Evolutionary conservation across 2,113 vertebrate species (phyloP).

Genomic region (Egretta garzetta): DNA sequence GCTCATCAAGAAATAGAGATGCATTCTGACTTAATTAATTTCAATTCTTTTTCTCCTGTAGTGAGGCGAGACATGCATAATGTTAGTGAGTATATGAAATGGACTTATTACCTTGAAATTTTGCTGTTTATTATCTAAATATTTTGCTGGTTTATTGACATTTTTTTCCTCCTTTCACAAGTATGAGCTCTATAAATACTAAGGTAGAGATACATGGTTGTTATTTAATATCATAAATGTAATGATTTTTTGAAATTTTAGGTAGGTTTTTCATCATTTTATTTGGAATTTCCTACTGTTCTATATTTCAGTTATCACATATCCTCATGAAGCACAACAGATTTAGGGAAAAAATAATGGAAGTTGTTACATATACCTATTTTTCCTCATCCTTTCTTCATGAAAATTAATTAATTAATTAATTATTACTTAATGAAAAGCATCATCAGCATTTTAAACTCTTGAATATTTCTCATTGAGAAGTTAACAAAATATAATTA

Average conservation of each 20-base stretch:
- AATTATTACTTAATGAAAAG: not conserved
- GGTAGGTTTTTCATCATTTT: not conserved
- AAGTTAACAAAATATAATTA: not conserved
- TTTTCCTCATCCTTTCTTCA: not conserved
- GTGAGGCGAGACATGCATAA: not conserved
- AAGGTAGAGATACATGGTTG: not conserved
- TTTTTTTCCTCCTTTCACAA: not conserved
- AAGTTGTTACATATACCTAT: not conserved
- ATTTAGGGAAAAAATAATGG: not conserved
- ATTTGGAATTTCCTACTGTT: not conserved
- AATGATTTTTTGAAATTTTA: not conserved
- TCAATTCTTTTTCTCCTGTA: not conserved
- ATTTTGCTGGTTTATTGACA: not conserved
- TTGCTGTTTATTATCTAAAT: not conserved
- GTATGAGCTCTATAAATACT: not conserved
- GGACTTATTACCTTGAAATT: not conserved
- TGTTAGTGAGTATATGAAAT: not conserved
- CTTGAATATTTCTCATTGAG: not conserved
- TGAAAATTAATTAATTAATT: not conserved
- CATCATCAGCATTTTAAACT: not conserved
- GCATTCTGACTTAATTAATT: not conserved
- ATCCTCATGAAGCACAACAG: not conserved
- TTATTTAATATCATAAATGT: not conserved
- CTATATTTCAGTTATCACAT: not conserved
- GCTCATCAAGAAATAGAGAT: not conserved